Conservation (phyloP, 2,888 invertebrate species). For the Blomia tropicalis region DNA sequence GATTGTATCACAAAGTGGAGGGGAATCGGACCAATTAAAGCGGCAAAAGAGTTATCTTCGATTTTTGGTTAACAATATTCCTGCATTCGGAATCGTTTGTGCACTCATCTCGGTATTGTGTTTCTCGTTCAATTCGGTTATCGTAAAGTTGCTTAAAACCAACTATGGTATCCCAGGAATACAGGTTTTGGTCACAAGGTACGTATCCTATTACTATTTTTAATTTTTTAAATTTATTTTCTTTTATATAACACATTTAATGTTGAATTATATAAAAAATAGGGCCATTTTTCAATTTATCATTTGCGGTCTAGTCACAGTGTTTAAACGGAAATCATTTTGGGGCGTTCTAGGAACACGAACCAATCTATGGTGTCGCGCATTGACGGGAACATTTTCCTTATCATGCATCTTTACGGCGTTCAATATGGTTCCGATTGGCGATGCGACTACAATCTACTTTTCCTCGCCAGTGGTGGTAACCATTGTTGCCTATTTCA, state of each 20-base stretch:
- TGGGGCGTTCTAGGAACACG: slow-evolving; percentile 8
- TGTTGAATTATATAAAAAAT: too few species aligned
- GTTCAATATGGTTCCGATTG: slow-evolving; percentile 18
- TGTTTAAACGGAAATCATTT: not conserved
- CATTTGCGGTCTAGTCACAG: not conserved
- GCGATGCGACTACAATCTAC: slow-evolving; percentile 20
- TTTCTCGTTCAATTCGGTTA: slow-evolving; percentile 17
- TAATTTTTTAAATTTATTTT: too few species aligned
- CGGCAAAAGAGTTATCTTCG: not conserved
- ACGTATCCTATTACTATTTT: not conserved
- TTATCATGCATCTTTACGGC: slow-evolving; percentile 17
- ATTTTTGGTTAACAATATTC: slow-evolving; percentile 8
- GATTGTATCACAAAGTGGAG: not conserved
- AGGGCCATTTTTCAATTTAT: not conserved
- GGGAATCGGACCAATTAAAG: not conserved
- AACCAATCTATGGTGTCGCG: not conserved
- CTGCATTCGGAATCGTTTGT: slow-evolving; percentile 21
- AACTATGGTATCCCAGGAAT: slow-evolving; percentile 8
- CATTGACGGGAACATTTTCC: slow-evolving; percentile 11
- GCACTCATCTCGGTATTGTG: slow-evolving; percentile 21
- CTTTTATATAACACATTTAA: too few species aligned
- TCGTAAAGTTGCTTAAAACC: slow-evolving; percentile 18
- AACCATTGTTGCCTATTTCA: slow-evolving; percentile 17
- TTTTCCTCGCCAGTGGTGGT: slow-evolving; percentile 22
- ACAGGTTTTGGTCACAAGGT: slow-evolving; percentile 20